phyloP scores from a whole-genome alignment of 2,888 invertebrate species.

The Bimastos eiseni region DNA sequence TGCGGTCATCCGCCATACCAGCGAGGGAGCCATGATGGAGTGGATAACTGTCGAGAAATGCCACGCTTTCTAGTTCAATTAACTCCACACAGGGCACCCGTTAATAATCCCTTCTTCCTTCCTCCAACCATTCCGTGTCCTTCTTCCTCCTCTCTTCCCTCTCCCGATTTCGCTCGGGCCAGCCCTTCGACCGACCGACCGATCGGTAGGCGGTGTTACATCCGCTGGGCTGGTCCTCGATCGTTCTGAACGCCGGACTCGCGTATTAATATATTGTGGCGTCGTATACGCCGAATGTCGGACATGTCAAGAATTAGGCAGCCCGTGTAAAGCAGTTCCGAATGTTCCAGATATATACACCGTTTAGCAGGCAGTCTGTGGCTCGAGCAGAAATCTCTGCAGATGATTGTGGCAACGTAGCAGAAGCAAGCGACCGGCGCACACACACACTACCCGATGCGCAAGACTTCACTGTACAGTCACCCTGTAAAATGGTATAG shows the following conservation, averaged over 20 bases:
- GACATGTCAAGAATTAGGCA: slow-evolving; percentile 6
- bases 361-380: neutral
- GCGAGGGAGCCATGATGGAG: neutral
- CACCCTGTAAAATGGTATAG: neutral
- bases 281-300: neutral
- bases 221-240: neutral
- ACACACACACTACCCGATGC: neutral
- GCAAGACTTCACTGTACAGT: neutral
- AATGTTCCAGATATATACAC: neutral
- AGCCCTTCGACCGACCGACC: neutral
- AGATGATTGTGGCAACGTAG: neutral
- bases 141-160: neutral
- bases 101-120: neutral
- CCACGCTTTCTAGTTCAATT: slow-evolving; percentile 22
- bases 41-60: slow-evolving; percentile 1
- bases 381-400: neutral
- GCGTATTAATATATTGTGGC: slow-evolving; percentile 5
- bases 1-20: neutral
- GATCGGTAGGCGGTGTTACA: slow-evolving; percentile 3
- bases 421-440: neutral
- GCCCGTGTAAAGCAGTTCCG: neutral
- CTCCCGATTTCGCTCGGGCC: neutral
- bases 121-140: neutral
- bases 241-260: neutral
- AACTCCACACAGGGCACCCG: slow-evolving; percentile 6